Evolutionary conservation across 1,140 invertebrate genomes (phyloP).

Genomic region (Helicoverpa armigera): DNA sequence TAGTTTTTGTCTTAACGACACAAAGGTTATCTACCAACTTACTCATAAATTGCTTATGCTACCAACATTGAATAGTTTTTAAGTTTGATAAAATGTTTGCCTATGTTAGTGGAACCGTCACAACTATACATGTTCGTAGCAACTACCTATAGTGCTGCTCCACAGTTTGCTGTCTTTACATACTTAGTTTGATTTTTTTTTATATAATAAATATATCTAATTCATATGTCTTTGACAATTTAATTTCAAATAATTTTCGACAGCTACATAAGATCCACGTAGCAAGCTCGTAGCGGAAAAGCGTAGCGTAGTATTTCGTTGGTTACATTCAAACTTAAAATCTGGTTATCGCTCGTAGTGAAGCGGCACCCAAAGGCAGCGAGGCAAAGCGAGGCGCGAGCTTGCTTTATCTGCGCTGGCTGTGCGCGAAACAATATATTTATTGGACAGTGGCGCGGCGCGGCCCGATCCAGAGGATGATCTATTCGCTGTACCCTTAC

Average conservation of each 20-base stretch:
- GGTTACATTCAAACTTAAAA: background rate
- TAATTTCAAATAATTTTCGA: too few species aligned
- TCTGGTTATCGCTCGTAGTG: conserved; percentile 37
- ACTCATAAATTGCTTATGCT: too few species aligned
- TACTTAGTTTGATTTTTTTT: background rate
- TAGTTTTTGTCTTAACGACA: too few species aligned
- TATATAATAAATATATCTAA: background rate
- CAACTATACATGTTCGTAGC: too few species aligned
- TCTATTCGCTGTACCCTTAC: conserved; percentile 77
- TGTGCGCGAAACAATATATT: conserved; percentile 86
- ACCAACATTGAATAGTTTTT: too few species aligned
- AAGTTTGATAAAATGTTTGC: too few species aligned
- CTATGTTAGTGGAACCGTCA: too few species aligned
- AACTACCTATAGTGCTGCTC: too few species aligned
- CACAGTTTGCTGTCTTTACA: too few species aligned
- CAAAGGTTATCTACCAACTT: background rate
- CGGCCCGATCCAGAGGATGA: conserved; percentile 74
- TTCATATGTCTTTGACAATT: background rate
- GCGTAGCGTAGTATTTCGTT: too few species aligned
- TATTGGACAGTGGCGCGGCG: conserved; percentile 81
- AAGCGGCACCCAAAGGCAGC: conserved; percentile 62
- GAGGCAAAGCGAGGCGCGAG: conserved; percentile 81
- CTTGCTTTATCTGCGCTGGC: conserved; percentile 85
- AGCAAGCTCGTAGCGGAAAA: background rate
- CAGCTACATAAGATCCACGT: background rate